Evolutionary conservation across 2,113 vertebrate species (phyloP), one percentile per base, ranked within the genome.

Genomic region (Gavia stellata): DNA sequence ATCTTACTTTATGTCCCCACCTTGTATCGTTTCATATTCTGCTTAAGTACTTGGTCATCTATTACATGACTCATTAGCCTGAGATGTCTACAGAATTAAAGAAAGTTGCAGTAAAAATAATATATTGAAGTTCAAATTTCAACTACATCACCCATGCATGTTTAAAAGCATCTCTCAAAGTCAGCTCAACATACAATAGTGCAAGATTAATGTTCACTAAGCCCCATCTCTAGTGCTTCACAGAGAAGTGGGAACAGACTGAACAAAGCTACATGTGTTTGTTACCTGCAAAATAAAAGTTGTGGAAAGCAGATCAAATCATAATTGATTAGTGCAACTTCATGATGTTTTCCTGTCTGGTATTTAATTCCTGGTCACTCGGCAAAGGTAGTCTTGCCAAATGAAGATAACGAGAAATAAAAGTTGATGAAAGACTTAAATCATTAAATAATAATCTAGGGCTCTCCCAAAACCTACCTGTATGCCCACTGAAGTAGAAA

Each of bases 61-160:
- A 97, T 98, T 97, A 97, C 96, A 98, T 97, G 97, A 98, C 97
- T 98, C 98, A 98, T 98, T 98, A 98, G 96, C 97, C 95, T 97
- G 96, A 97, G 94, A 97, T 98, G 96, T 96, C 96, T 81, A 92
- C 95, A 97, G 97, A 98, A 98, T 97, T 98, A 98, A 96, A 97
- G 97, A 95, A 98, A 98, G 95, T 97, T 98, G 95, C 96, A 97
- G 94, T 98, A 98, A 98, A 98, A 98, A 97, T 97, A 98, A 98
- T 97, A 98, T 97, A 98, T 97, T 96, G 95, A 97, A 97, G 93
- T 79, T 92, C 94, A 97, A 95, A 90, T 97, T 98, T 97, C 96
- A 97, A 97, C 97, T 97, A 96, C 96, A 97, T 97, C 94, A 98
- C 92, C 96, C 96, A 97, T 96, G 95, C 96, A 96, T 97, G 97